A percentile compares a stretch with the other conserved stretches of the same genome.
phyloP scores from a whole-genome alignment of 2,888 invertebrate species.

The Galerucella calmariensis region DNA sequence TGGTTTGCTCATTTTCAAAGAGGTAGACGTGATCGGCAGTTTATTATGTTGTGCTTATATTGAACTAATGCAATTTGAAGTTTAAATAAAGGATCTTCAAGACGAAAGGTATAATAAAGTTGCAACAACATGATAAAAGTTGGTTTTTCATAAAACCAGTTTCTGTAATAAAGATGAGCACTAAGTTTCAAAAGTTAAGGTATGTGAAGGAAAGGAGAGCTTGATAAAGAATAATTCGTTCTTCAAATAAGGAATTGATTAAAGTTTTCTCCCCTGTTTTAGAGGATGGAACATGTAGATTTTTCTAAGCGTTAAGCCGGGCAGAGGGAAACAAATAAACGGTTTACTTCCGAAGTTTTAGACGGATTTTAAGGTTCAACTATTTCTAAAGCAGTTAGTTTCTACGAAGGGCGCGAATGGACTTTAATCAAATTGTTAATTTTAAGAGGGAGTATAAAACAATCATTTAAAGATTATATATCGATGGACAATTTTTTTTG shows the following conservation, averaged over 20 bases:
- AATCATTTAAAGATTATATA: background rate
- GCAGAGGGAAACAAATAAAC: conserved; percentile 22
- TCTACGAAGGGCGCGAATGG: conserved; percentile 6
- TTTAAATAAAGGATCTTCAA: background rate
- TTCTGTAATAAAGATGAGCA: too few relatives aligned
- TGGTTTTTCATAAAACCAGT: background rate
- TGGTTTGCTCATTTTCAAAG: conserved; percentile 16
- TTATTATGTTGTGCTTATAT: background rate
- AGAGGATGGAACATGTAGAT: conserved; percentile 20
- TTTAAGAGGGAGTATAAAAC: conserved; percentile 6
- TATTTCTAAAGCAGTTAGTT: conserved; percentile 34
- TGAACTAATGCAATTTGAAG: background rate
- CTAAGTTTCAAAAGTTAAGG: too few relatives aligned
- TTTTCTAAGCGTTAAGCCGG: conserved; percentile 28
- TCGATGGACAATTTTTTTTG: too few relatives aligned
- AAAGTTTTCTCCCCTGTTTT: conserved; percentile 21
- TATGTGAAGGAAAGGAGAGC: background rate
- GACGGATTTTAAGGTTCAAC: conserved; percentile 37
- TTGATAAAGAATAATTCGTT: conserved; percentile 21
- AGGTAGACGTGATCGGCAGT: conserved; percentile 9
- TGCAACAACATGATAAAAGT: background rate
- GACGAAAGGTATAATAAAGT: background rate
- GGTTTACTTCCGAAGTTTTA: conserved; percentile 22
- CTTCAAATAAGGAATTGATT: conserved; percentile 23
- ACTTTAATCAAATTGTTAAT: conserved; percentile 28